Conservation (phyloP, 2,113 vertebrate species). For the Hyperopisus bebe region DNA sequence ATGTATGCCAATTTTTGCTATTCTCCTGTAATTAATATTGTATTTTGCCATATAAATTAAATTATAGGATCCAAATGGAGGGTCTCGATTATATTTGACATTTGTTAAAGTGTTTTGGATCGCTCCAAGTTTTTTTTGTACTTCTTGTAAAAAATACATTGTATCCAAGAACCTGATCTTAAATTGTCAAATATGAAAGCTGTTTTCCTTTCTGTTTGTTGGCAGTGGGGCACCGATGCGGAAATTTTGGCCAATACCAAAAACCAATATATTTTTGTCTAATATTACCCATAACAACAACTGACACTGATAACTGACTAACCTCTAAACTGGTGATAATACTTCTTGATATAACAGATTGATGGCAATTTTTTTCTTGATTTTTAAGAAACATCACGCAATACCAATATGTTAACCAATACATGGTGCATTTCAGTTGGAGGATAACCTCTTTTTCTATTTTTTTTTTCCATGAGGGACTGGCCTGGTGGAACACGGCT, state of each 20-base stretch:
- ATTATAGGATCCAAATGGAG: slow-evolving; percentile 4
- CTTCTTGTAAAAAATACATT: not conserved
- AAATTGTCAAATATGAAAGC: not conserved
- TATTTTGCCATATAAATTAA: slow-evolving; percentile 4
- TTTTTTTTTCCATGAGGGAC: not conserved
- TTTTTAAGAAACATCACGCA: not conserved
- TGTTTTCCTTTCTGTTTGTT: not conserved
- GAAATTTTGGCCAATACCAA: not conserved
- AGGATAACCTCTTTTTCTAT: not conserved
- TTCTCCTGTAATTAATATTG: slow-evolving; percentile 7
- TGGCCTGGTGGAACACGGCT: not conserved
- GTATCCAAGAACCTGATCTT: not conserved
- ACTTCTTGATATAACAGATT: not conserved
- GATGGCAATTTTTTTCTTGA: not conserved
- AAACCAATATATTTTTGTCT: not conserved
- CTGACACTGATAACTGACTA: not conserved
- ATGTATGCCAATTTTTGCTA: not conserved
- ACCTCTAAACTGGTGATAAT: not conserved
- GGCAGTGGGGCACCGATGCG: not conserved
- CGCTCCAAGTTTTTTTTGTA: not conserved
- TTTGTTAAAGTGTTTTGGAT: slow-evolving; percentile 7
- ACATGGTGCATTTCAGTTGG: not conserved
- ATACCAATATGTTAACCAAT: not conserved
- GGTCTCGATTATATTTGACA: not conserved
- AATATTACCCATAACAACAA: not conserved